Evolutionary conservation across 2,888 invertebrate species (phyloP).

Genomic region (Drosophila kokeensis): DNA sequence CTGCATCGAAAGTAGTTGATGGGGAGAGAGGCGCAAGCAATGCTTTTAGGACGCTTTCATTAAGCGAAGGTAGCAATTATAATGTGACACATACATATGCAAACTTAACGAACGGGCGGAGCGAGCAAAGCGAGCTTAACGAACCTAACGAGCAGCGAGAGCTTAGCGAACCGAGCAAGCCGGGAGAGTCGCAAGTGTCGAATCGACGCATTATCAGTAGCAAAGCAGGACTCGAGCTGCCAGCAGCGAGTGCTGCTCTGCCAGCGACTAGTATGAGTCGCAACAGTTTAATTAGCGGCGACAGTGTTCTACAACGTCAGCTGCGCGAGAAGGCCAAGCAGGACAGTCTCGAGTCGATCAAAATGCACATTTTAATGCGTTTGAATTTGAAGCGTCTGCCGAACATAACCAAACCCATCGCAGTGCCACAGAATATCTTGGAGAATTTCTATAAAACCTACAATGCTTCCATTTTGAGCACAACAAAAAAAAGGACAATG

Average conservation of each 20-base stretch:
- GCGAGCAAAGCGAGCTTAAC: not conserved
- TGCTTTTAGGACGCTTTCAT: not conserved
- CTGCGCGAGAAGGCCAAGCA: constrained; percentile 87
- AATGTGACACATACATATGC: not conserved
- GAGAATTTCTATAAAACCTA: constrained; percentile 84
- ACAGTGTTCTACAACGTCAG: constrained; percentile 79
- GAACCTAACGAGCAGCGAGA: not conserved
- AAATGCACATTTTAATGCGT: constrained; percentile 88
- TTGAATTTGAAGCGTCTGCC: constrained; percentile 88
- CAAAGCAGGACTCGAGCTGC: not conserved
- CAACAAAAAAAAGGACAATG: not conserved
- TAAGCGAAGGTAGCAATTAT: not conserved
- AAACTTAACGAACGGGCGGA: not conserved
- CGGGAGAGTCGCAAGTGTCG: not conserved
- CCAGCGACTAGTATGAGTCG: constrained; percentile 54
- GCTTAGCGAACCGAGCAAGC: not conserved
- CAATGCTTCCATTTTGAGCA: constrained; percentile 50
- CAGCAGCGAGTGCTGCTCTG: not conserved
- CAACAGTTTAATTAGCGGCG: constrained; percentile 69
- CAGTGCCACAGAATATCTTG: constrained; percentile 87
- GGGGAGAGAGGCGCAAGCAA: constrained; percentile 3
- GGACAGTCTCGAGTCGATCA: constrained; percentile 88
- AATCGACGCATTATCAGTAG: not conserved
- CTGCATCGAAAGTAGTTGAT: not conserved
- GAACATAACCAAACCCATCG: constrained; percentile 87